Evolutionary conservation across 1,140 invertebrate species (phyloP).

Genomic region (Calliphora vicina): DNA sequence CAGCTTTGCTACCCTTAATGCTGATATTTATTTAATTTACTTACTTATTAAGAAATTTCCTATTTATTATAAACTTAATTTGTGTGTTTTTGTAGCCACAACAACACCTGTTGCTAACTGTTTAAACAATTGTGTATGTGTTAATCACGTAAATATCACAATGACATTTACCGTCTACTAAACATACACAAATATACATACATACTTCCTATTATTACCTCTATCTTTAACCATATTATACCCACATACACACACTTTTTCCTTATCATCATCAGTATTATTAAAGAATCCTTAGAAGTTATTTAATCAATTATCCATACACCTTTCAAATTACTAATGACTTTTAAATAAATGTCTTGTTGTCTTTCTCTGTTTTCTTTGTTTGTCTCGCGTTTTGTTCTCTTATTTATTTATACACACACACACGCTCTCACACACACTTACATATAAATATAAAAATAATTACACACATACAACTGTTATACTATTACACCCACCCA

Average conservation of each 20-base stretch:
- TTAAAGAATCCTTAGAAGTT: conserved; percentile 3
- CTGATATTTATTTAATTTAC: too few relatives aligned
- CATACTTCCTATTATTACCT: not conserved
- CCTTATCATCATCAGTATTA: not conserved
- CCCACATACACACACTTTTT: not conserved
- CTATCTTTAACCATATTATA: not conserved
- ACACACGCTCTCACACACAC: too few relatives aligned
- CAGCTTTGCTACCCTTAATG: too few relatives aligned
- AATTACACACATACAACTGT: too few relatives aligned
- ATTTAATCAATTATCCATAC: conserved; percentile 16
- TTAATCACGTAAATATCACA: not conserved
- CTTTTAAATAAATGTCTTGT: not conserved
- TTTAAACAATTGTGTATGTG: not conserved
- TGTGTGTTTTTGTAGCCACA: not conserved
- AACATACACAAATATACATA: not conserved
- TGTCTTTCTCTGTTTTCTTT: not conserved
- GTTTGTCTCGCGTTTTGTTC: not conserved
- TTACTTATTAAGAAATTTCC: too few relatives aligned
- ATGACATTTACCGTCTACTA: not conserved
- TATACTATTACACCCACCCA: not conserved
- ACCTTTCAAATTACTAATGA: conserved; percentile 20
- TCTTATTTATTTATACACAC: not conserved
- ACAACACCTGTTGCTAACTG: not conserved
- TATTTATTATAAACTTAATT: too few relatives aligned
- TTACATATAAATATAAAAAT: too few relatives aligned